Evolutionary conservation across 2,113 vertebrate species (phyloP).

Genomic region (Arothron firmamentum): DNA sequence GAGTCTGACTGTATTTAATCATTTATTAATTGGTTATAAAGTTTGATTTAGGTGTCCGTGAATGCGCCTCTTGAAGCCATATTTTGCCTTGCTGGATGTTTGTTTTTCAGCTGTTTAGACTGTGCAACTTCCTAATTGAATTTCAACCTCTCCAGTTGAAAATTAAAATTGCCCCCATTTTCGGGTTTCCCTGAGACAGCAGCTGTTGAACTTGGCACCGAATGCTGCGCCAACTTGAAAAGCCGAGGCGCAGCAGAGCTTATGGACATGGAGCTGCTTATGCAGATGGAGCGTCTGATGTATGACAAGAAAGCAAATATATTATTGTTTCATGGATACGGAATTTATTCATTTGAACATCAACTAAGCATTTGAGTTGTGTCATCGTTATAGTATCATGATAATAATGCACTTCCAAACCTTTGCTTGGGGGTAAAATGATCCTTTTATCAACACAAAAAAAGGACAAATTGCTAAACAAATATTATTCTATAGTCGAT

Average conservation of each 20-base stretch:
- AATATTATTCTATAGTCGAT: background rate
- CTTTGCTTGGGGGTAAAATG: too few species aligned
- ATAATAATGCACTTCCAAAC: too few species aligned
- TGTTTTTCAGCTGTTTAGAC: too few species aligned
- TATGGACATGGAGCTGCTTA: conserved; percentile 22
- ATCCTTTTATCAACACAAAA: too few species aligned
- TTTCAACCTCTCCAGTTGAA: background rate
- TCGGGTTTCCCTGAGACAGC: conserved; percentile 20
- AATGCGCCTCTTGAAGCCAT: too few species aligned
- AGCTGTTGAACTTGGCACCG: conserved; percentile 21
- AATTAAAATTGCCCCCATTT: conserved; percentile 6
- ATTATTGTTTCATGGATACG: conserved; percentile 30
- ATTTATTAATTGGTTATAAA: too few species aligned
- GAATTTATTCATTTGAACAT: conserved; percentile 26
- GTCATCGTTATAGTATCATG: too few species aligned
- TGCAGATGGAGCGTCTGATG: too few species aligned
- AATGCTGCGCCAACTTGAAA: conserved; percentile 3
- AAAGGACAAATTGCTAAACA: background rate
- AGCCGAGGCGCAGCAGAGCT: conserved; percentile 27
- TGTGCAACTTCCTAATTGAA: conserved; percentile 6
- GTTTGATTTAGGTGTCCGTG: too few species aligned
- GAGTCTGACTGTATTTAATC: too few species aligned
- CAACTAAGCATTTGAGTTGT: too few species aligned
- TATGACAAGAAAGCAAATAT: conserved; percentile 8
- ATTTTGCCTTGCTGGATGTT: too few species aligned